A percentile compares a stretch with the other conserved stretches of the same genome.
These are phyloP conservation scores for Mercenaria mercenaria DNA, from an alignment of 1,140 invertebrate species.

Conservation along the genomic window DNA sequence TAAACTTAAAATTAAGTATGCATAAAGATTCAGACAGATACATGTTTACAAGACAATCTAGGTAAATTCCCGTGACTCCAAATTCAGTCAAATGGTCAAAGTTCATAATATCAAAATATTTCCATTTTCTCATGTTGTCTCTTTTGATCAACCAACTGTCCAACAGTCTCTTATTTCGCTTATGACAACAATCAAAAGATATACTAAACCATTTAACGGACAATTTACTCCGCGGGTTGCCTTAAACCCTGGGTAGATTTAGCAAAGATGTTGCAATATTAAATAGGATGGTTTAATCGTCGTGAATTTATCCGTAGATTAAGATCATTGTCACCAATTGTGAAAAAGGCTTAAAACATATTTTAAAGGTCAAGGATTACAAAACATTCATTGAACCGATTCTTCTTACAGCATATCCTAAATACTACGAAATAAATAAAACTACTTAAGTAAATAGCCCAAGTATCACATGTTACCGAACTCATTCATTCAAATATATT, in stretches of 20 bases:
- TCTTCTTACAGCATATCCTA: not conserved
- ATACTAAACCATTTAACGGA: not conserved
- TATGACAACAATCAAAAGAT: not conserved
- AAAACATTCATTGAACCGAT: slow-evolving; percentile 7
- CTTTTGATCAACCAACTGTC: not conserved
- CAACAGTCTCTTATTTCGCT: not conserved
- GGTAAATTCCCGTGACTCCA: no score
- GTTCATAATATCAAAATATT: no score
- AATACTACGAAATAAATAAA: not conserved
- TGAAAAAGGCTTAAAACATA: not conserved
- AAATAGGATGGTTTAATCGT: not conserved
- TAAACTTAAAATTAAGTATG: no score
- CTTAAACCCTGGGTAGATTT: not conserved
- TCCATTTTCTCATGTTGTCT: no score
- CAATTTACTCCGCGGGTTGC: slow-evolving; percentile 7
- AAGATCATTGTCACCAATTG: not conserved
- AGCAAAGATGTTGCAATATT: not conserved
- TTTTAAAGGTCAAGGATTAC: not conserved
- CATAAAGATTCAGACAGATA: no score
- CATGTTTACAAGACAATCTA: no score
- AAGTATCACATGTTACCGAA: not conserved
- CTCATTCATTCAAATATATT: not conserved
- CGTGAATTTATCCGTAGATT: not conserved
- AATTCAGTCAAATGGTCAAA: no score
- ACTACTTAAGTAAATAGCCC: not conserved